A percentile compares a stretch with the other conserved stretches of the same genome.
Conservation (phyloP, 2,113 vertebrate species). For the Cryptomyrus ogoouensis region DNA sequence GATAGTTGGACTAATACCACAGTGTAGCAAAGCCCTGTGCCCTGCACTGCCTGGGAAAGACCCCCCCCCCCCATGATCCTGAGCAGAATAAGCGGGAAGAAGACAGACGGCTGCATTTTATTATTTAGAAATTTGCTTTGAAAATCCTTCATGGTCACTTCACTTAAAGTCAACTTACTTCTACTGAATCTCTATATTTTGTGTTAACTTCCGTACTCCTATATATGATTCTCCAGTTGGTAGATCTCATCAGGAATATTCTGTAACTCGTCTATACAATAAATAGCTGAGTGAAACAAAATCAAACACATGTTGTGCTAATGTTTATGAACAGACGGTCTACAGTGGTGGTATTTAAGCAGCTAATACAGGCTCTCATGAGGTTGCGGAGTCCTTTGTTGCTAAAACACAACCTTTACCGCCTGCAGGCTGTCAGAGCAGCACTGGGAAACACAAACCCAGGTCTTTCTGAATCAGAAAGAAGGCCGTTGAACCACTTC, state of each 20-base stretch:
- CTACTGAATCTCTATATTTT: neutral
- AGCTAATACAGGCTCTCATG: neutral
- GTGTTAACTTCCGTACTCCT: neutral
- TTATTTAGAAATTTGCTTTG: neutral
- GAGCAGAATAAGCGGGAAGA: neutral
- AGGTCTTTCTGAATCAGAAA: conserved; percentile 39
- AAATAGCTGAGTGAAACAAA: neutral
- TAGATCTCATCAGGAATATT: neutral
- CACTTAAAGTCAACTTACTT: neutral
- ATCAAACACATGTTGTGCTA: neutral
- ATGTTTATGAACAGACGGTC: neutral
- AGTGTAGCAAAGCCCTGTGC: neutral
- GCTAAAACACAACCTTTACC: conserved; percentile 16
- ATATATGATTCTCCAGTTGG: neutral
- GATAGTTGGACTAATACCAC: neutral
- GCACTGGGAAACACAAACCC: conserved; percentile 29
- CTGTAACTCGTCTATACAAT: neutral
- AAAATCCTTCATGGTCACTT: neutral
- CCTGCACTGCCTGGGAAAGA: neutral
- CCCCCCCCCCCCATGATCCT: neutral
- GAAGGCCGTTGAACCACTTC: conserved; percentile 35
- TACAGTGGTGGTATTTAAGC: neutral
- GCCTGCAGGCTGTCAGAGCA: conserved; percentile 28
- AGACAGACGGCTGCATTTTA: neutral
- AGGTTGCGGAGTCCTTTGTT: neutral